phyloP scores from a whole-genome alignment of 37 sponge, comb jelly and placozoan species.

The Corticium candelabrum region DNA sequence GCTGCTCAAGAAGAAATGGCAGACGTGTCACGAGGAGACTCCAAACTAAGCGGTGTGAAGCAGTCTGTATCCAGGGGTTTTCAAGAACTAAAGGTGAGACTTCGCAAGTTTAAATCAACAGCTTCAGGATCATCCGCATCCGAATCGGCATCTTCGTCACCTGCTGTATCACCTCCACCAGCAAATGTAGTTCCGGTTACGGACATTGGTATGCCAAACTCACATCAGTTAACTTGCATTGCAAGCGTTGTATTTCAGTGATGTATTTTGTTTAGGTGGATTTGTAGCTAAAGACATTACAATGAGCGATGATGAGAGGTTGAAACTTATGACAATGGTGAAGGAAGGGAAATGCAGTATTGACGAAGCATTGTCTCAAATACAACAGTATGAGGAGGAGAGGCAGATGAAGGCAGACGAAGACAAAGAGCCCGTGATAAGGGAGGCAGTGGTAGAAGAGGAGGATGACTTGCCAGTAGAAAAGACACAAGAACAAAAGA shows the following conservation, averaged over 20 bases:
- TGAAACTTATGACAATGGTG: background rate
- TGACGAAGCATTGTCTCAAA: background rate
- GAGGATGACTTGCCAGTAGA: no score
- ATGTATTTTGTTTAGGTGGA: no score
- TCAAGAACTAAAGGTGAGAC: background rate
- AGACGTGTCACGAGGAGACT: no score
- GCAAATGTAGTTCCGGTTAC: no score
- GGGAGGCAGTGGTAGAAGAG: background rate
- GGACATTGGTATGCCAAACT: no score
- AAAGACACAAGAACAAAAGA: no score
- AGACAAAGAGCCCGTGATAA: background rate
- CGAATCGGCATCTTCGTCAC: background rate
- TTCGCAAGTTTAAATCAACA: background rate
- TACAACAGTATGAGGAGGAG: background rate
- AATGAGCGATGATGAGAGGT: background rate
- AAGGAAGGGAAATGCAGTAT: background rate
- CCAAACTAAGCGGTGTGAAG: background rate
- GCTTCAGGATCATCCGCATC: background rate
- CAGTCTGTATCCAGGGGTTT: background rate
- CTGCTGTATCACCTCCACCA: no score
- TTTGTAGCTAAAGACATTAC: background rate
- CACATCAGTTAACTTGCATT: no score
- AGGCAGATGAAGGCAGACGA: no score
- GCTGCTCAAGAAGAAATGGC: no score
- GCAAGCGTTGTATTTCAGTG: no score